A percentile compares a stretch with the other conserved stretches of the same genome.
Evolutionary conservation across 2,797 vertebrate genomes (phyloP).

Genomic region (Enteromius radiatus): DNA sequence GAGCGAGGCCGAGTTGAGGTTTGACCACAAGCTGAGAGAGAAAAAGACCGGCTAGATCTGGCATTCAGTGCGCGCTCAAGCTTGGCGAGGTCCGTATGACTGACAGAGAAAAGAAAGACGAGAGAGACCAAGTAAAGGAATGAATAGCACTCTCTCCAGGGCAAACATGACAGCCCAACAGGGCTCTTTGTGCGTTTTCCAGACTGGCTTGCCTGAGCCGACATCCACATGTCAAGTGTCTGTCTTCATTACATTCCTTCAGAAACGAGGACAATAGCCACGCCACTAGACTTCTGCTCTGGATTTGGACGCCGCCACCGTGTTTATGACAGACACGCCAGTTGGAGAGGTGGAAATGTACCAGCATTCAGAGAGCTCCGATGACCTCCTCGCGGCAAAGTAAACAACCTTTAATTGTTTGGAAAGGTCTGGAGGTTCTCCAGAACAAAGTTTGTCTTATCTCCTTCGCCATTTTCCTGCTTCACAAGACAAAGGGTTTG

Average conservation of each 20-base stretch:
- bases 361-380: constrained; percentile 5
- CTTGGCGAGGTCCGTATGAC: neutral
- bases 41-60: constrained; percentile 16
- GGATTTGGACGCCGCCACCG: constrained; percentile 25
- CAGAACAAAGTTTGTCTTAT: constrained; percentile 34
- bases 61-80: neutral
- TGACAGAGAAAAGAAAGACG: constrained; percentile 26
- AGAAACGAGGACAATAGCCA: constrained; percentile 31
- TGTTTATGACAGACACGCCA: constrained; percentile 43
- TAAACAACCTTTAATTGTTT: constrained; percentile 49
- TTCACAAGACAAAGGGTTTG: neutral
- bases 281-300: constrained; percentile 24
- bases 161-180: constrained; percentile 40
- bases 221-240: constrained; percentile 54
- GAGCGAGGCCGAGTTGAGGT: constrained; percentile 11
- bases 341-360: constrained; percentile 26
- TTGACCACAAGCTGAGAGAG: constrained; percentile 26
- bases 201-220: constrained; percentile 30
- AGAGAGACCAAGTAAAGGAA: constrained; percentile 17
- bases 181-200: constrained; percentile 35
- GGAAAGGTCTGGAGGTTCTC: constrained; percentile 43
- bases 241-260: constrained; percentile 56
- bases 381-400: constrained; percentile 24
- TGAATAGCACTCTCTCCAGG: constrained; percentile 14
- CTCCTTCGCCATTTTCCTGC: neutral